phyloP scores from a whole-genome alignment of 2,888 invertebrate species.

The Acronicta psi region DNA sequence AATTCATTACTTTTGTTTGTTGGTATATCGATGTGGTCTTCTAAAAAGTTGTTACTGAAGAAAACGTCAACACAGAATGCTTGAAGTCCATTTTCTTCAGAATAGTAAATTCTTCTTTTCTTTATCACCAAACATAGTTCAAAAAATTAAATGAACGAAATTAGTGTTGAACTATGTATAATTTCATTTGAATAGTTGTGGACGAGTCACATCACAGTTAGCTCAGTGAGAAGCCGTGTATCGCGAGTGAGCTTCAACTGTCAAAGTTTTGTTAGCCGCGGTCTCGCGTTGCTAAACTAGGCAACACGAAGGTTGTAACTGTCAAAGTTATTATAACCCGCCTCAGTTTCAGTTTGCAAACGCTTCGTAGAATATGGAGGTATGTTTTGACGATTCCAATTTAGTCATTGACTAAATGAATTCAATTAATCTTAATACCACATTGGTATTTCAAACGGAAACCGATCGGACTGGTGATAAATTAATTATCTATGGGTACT shows the following conservation, averaged over 20 bases:
- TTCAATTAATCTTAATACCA: conserved; percentile 70
- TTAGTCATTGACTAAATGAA: conserved; percentile 70
- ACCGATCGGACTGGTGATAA: conserved; percentile 58
- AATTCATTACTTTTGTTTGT: too few species aligned
- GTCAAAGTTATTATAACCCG: conserved; percentile 79
- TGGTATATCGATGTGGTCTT: too few species aligned
- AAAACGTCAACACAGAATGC: too few species aligned
- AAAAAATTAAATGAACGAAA: background rate
- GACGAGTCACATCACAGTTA: conserved; percentile 42
- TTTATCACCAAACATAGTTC: background rate
- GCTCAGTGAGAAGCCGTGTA: conserved; percentile 69
- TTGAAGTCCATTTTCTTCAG: too few species aligned
- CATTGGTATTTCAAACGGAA: conserved; percentile 64
- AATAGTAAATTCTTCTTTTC: background rate
- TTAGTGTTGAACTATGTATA: conserved; percentile 9
- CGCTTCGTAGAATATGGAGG: conserved; percentile 46
- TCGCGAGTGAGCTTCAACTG: conserved; percentile 72
- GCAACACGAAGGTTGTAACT: conserved; percentile 75
- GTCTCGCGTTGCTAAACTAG: conserved; percentile 67
- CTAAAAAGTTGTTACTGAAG: too few species aligned
- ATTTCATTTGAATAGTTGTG: conserved; percentile 43
- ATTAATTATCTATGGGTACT: conserved; percentile 49
- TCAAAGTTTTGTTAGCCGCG: conserved; percentile 76
- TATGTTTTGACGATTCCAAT: conserved; percentile 47
- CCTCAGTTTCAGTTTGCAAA: conserved; percentile 67